Conservation (phyloP, 2,888 invertebrate species). For the Drosophila macrothrix region DNA sequence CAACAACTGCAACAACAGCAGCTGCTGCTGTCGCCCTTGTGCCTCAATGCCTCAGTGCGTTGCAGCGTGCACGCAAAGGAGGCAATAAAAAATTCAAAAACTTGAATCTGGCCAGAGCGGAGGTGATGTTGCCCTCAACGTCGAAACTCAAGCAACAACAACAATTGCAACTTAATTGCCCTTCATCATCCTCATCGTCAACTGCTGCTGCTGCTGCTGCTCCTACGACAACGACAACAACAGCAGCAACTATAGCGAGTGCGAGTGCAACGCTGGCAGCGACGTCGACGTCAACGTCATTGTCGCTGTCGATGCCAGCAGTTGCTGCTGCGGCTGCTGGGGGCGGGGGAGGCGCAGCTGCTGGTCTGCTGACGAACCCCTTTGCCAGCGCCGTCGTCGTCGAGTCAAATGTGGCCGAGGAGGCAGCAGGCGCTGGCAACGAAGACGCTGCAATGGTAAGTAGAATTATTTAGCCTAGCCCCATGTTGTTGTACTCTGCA, state of each 20-base stretch:
- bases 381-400: slow-evolving; percentile 43
- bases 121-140: slow-evolving; percentile 83
- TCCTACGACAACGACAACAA: slow-evolving; percentile 35
- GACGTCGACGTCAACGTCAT: slow-evolving; percentile 23
- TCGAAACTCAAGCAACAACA: slow-evolving; percentile 77
- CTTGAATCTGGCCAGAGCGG: slow-evolving; percentile 81
- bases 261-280: slow-evolving; percentile 27
- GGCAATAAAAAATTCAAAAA: slow-evolving; percentile 83
- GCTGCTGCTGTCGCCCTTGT: slow-evolving; percentile 33
- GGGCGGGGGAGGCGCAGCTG: slow-evolving; percentile 44
- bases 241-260: slow-evolving; percentile 16
- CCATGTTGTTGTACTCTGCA: slow-evolving; percentile 39
- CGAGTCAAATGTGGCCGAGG: slow-evolving; percentile 48
- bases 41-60: slow-evolving; percentile 39
- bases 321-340: slow-evolving; percentile 24
- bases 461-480: slow-evolving; percentile 55
- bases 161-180: slow-evolving; percentile 77
- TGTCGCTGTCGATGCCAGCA: slow-evolving; percentile 20
- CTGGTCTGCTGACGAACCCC: slow-evolving; percentile 55
- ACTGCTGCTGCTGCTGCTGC: slow-evolving; percentile 38
- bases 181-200: slow-evolving; percentile 49
- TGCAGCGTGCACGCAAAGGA: slow-evolving; percentile 71
- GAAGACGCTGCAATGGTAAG: slow-evolving; percentile 78
- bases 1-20: slow-evolving; percentile 17
- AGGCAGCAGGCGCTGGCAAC: slow-evolving; percentile 26